phyloP scores from a whole-genome alignment of 1,140 invertebrate species.

The Drosophila watanabei region DNA sequence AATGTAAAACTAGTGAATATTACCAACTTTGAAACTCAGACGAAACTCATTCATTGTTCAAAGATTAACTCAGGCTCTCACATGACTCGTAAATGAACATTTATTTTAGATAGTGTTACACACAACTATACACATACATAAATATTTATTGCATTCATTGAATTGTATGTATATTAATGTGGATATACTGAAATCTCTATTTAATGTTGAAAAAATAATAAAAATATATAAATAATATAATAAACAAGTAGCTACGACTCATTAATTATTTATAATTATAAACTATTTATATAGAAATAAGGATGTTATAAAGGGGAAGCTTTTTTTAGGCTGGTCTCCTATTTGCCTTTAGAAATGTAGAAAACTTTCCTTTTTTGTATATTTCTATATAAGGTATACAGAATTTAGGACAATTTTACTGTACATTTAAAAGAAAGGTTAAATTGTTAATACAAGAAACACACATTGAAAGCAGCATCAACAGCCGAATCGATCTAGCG shows the following conservation, averaged over 20 bases:
- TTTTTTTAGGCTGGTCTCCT: too few species aligned
- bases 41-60: conserved; percentile 39
- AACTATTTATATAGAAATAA: too few species aligned
- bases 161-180: conserved; percentile 36
- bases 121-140: conserved; percentile 17
- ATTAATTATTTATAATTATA: too few species aligned
- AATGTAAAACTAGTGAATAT: background rate
- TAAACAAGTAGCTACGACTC: background rate
- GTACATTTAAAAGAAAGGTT: too few species aligned
- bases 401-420: too few species aligned
- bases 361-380: too few species aligned
- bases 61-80: conserved; percentile 57
- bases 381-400: too few species aligned
- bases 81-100: conserved; percentile 36
- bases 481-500: too few species aligned
- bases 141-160: conserved; percentile 47
- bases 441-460: too few species aligned
- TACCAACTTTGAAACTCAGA: conserved; percentile 6
- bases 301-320: too few species aligned
- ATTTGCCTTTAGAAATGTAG: too few species aligned
- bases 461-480: too few species aligned
- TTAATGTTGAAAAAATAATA: conserved; percentile 19
- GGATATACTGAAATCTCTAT: conserved; percentile 44
- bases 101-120: conserved; percentile 45
- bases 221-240: conserved; percentile 6